A percentile compares a stretch with the other conserved stretches of the same genome.
Evolutionary conservation across 2,113 vertebrate species (phyloP).

Genomic region (Esox niger): DNA sequence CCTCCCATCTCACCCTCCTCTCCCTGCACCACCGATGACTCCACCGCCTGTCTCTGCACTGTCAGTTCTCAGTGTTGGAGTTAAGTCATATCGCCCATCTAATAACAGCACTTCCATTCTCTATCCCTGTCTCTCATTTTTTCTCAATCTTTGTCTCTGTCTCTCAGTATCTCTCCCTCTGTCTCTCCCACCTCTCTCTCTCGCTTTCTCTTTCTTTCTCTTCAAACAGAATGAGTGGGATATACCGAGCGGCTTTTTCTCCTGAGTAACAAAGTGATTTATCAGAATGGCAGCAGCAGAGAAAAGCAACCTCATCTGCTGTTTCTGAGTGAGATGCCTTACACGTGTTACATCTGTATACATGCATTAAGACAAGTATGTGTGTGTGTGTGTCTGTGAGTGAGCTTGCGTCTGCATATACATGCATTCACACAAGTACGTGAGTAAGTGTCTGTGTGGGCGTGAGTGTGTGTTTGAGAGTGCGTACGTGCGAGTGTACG

Average conservation of each 20-base stretch:
- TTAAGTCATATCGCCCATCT: slow-evolving; percentile 36
- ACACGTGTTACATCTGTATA: slow-evolving; percentile 31
- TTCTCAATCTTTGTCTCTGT: neutral
- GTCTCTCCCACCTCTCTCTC: slow-evolving; percentile 10
- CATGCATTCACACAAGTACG: neutral
- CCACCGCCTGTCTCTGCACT: slow-evolving; percentile 35
- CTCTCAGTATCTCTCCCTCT: neutral
- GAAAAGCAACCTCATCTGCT: neutral
- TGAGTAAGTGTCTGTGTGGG: neutral
- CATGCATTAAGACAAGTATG: slow-evolving; percentile 39
- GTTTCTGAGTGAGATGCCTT: slow-evolving; percentile 41
- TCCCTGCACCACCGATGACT: slow-evolving; percentile 31
- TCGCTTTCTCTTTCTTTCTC: neutral
- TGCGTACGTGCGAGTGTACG: too few relatives aligned
- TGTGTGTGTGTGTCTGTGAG: slow-evolving; percentile 26
- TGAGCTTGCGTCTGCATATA: slow-evolving; percentile 14
- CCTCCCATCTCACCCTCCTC: neutral
- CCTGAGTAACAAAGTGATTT: slow-evolving; percentile 11
- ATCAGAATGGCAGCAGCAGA: neutral
- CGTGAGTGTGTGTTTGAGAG: neutral
- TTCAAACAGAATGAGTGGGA: neutral
- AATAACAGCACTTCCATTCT: too few relatives aligned
- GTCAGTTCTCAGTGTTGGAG: slow-evolving; percentile 30
- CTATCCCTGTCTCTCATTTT: neutral
- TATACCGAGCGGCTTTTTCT: neutral